phyloP scores from a whole-genome alignment of 2,113 vertebrate genomes.

The Zingel zingel region DNA sequence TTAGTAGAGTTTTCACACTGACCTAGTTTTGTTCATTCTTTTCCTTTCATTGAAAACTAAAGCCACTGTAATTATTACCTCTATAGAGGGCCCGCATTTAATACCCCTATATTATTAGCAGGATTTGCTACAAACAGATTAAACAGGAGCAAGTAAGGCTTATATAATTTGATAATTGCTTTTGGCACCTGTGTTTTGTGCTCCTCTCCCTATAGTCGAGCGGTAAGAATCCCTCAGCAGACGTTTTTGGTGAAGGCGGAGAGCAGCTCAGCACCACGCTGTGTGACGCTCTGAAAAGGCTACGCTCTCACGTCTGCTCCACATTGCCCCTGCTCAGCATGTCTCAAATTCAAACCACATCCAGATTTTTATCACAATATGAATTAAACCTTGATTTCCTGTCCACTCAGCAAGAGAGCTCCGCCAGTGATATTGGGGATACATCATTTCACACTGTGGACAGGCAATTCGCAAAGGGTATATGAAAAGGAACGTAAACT shows the following conservation, averaged over 20 bases:
- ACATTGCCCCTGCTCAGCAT: conserved; percentile 76
- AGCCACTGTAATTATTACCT: conserved; percentile 77
- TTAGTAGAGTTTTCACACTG: conserved; percentile 63
- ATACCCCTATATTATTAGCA: conserved; percentile 77
- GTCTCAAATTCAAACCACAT: conserved; percentile 72
- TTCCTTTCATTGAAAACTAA: conserved; percentile 63
- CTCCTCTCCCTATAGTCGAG: conserved; percentile 63
- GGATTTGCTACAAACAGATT: conserved; percentile 81
- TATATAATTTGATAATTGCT: conserved; percentile 83
- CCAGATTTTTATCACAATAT: conserved; percentile 80
- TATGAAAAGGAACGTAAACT: conserved; percentile 68
- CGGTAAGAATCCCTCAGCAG: conserved; percentile 67
- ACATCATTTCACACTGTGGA: conserved; percentile 70
- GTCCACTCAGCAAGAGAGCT: conserved; percentile 82
- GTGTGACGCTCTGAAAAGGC: conserved; percentile 60
- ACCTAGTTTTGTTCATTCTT: conserved; percentile 73
- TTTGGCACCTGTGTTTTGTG: conserved; percentile 74
- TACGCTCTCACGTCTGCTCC: conserved; percentile 50
- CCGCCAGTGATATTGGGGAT: conserved; percentile 50
- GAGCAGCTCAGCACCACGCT: conserved; percentile 44
- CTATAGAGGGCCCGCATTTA: conserved; percentile 69
- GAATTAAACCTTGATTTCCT: conserved; percentile 83
- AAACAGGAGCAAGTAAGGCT: conserved; percentile 72
- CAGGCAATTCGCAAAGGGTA: conserved; percentile 69
- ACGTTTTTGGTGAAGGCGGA: conserved; percentile 58